A percentile compares a stretch with the other conserved stretches of the same genome.
phyloP scores from a whole-genome alignment of 2,113 vertebrate species.

The Xenus cinereus region DNA sequence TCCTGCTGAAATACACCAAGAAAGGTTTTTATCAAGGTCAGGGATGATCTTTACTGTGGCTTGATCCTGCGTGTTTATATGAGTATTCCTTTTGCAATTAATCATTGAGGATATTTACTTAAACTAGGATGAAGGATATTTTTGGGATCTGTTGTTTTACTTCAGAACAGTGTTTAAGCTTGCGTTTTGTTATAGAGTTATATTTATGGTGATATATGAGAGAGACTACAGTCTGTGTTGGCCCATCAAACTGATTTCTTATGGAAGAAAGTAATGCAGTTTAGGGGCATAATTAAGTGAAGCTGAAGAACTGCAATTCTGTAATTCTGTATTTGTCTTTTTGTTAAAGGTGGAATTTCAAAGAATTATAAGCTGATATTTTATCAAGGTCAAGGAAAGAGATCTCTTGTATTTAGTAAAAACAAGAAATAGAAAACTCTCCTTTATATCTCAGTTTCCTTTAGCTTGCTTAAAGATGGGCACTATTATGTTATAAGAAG shows the following conservation, averaged over 20 bases:
- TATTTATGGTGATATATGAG: background rate
- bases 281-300: background rate
- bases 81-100: background rate
- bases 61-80: background rate
- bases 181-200: background rate
- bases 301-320: background rate
- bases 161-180: background rate
- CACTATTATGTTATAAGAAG: background rate
- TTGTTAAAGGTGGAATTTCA: background rate
- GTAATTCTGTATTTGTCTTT: background rate
- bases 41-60: background rate
- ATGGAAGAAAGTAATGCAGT: background rate
- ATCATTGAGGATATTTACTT: background rate
- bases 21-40: background rate
- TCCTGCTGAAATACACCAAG: background rate
- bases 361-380: background rate
- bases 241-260: background rate
- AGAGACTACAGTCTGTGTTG: background rate
- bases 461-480: background rate
- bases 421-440: background rate
- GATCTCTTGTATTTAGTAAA: background rate
- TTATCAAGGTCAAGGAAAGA: background rate
- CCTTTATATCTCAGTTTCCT: background rate
- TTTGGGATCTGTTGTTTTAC: background rate
- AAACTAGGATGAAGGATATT: background rate